Evolutionary conservation across 2,797 vertebrate species (phyloP).

Genomic region (Rhinogobio ventralis): DNA sequence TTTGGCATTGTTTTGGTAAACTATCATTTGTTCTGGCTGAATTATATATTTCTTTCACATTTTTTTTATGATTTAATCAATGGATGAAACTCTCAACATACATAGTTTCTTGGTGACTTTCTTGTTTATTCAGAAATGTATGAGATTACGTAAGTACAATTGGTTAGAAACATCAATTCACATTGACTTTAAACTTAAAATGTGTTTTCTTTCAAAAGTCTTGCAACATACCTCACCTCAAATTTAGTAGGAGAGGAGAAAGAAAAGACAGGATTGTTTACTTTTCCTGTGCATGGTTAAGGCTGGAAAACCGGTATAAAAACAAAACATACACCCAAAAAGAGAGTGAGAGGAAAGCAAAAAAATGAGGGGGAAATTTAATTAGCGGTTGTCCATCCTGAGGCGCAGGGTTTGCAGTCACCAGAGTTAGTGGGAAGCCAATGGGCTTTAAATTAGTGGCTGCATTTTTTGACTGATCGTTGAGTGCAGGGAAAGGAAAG

Average conservation of each 20-base stretch:
- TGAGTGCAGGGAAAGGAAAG: conserved; percentile 23
- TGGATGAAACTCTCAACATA: neutral
- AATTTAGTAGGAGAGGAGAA: neutral
- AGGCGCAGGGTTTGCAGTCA: conserved; percentile 62
- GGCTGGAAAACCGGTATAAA: conserved; percentile 71
- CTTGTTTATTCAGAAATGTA: neutral
- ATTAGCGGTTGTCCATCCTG: conserved; percentile 75
- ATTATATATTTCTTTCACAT: rapidly evolving
- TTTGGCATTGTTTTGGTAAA: neutral
- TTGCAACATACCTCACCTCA: neutral
- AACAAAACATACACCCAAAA: conserved; percentile 67
- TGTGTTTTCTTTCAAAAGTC: neutral
- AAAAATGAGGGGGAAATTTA: conserved; percentile 74
- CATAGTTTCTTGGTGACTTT: neutral
- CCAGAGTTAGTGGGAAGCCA: conserved; percentile 51
- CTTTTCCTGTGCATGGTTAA: conserved; percentile 65
- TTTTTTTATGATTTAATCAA: neutral
- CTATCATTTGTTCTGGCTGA: neutral
- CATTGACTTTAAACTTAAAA: neutral
- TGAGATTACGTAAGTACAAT: neutral
- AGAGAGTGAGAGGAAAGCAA: conserved; percentile 66
- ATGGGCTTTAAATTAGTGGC: conserved; percentile 42
- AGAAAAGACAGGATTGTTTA: conserved; percentile 29
- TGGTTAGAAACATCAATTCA: neutral
- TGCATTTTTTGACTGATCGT: conserved; percentile 37